phyloP scores from a whole-genome alignment of 2,113 vertebrate species.

The Psilopsiagon aymara region DNA sequence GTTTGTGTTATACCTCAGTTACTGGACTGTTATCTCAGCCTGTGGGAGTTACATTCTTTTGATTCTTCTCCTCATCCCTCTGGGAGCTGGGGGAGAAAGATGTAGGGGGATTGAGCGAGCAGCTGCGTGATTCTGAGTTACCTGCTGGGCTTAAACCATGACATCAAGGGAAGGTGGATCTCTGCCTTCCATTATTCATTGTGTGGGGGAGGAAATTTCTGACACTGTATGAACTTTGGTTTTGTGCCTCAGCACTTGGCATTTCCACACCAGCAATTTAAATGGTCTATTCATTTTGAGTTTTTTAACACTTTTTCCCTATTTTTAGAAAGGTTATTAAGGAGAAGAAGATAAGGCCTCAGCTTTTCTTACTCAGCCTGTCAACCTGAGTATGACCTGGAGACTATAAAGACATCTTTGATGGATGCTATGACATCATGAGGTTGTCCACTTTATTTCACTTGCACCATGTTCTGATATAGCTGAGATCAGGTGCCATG shows the following conservation, averaged over 20 bases:
- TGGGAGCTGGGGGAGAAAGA: rapidly evolving
- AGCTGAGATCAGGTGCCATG: background rate
- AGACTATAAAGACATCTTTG: background rate
- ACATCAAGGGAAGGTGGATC: background rate
- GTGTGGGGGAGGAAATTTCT: background rate
- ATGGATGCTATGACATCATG: background rate
- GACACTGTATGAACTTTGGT: background rate
- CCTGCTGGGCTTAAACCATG: background rate
- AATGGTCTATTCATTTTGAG: background rate
- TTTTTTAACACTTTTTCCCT: rapidly evolving
- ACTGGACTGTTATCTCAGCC: background rate
- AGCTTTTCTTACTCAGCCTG: background rate
- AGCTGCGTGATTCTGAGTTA: background rate
- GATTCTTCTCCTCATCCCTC: background rate
- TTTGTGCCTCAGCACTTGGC: background rate
- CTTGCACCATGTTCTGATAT: background rate
- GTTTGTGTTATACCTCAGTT: background rate
- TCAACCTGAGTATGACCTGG: background rate
- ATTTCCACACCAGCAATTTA: background rate
- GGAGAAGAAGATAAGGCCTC: background rate
- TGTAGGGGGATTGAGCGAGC: background rate
- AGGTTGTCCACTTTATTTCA: background rate
- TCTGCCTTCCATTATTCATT: background rate
- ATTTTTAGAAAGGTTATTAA: background rate
- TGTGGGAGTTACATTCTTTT: background rate